Conservation (phyloP, 2,113 vertebrate species). For the Oenanthe oenanthe region DNA sequence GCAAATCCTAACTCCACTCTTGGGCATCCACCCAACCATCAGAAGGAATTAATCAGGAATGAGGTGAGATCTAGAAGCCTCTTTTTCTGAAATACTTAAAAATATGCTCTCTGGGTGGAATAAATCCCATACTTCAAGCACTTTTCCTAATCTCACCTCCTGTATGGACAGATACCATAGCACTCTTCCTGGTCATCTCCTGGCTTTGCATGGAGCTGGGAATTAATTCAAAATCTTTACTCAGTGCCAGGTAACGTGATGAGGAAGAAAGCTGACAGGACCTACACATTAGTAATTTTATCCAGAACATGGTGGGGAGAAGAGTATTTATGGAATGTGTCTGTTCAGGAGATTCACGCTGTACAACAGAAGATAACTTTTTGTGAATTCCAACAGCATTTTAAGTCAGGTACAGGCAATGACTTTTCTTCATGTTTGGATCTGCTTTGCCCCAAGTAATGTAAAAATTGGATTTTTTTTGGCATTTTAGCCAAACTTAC, state of each 20-base stretch:
- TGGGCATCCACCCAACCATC: rapidly evolving
- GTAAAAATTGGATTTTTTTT: not conserved
- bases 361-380: not conserved
- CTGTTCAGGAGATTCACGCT: not conserved
- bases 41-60: not conserved
- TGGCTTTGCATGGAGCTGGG: not conserved
- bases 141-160: not conserved
- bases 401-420: not conserved
- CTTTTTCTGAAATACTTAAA: not conserved
- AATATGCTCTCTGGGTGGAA: not conserved
- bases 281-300: not conserved
- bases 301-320: not conserved
- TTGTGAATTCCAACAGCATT: not conserved
- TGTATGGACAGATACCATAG: not conserved
- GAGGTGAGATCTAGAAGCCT: not conserved
- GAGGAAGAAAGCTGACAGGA: not conserved
- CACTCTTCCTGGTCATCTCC: not conserved
- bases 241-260: not conserved
- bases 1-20: not conserved
- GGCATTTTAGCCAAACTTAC: not conserved
- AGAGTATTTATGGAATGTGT: not conserved
- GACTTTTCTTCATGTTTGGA: not conserved
- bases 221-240: not conserved
- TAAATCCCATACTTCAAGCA: not conserved
- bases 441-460: not conserved